Percentiles rank a stretch among this genome's conserved stretches.
phyloP scores from a whole-genome alignment of 2,113 vertebrate genomes.

The Anser cygnoides region DNA sequence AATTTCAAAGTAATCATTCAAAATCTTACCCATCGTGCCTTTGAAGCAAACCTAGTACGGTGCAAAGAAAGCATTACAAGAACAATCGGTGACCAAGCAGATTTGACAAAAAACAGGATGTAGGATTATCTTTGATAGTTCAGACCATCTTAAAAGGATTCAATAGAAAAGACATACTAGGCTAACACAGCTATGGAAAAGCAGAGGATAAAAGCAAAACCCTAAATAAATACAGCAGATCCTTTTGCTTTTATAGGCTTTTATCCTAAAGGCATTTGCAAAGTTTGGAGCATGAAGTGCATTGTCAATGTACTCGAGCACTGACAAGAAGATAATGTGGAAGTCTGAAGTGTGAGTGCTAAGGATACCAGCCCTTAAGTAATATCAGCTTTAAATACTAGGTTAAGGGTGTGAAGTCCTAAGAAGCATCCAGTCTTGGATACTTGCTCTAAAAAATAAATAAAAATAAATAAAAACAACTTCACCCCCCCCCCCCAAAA shows the following conservation, averaged over 20 bases:
- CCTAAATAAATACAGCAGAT: background rate
- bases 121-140: background rate
- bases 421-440: background rate
- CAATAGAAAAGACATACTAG: background rate
- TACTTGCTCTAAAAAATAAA: background rate
- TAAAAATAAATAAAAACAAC: background rate
- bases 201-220: background rate
- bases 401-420: background rate
- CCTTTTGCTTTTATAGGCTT: background rate
- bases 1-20: background rate
- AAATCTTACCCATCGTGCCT: background rate
- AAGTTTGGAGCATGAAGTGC: background rate
- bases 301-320: background rate
- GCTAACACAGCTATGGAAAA: background rate
- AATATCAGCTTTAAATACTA: background rate
- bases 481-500: background rate
- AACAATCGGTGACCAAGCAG: background rate
- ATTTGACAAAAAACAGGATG: background rate
- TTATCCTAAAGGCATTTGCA: background rate
- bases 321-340: background rate
- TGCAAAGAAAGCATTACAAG: background rate
- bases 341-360: background rate
- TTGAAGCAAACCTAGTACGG: background rate
- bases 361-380: background rate
- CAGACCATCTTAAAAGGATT: background rate